Base-by-base conservation (phyloP, 2,797 vertebrate genomes). In the Enteromius treurensis region DNA sequence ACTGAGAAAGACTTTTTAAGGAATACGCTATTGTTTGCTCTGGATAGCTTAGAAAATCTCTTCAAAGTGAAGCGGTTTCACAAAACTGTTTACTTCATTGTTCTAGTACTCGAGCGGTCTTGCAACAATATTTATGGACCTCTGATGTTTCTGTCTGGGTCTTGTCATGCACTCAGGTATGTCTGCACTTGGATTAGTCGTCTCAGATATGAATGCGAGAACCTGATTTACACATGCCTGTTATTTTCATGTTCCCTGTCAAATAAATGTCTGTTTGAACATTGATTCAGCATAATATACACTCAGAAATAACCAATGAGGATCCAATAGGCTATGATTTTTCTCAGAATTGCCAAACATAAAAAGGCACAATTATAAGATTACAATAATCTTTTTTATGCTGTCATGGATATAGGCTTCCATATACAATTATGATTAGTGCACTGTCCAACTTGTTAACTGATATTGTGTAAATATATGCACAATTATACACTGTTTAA, bases 101-200 rank as follows among this genome's bases (percentile, higher is more conserved):
- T 68, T 82, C 81, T 69, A 37, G 32, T 68, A 45, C 34, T 71
- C 53, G n/a, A 83, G 40, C 0, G 7, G 13, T 62, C 40, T 69
- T 77, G 62, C 26, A 47, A 69, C 49, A 58, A 34, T 83, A 70
- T 77, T 83, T 70, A 78, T 78, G 53, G 53, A 19, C 40, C 40
- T 11, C 29, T 70, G 75, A 60, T 62, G 42, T 83, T 83, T 83
- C 34, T 67, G 19, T 64, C 75, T 71, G 75, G 75, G 40, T 78
- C 40, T 78, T 47, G 53, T 83, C 82, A 70, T 64, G 29, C 53
- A 4, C 49, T 69, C 34, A 68, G 60, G 81, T 76, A 67, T 64
- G 71, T 45, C 62, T 75, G 45, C 21, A 40, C 21, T 69, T 77
- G 47, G 40, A 47, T 58, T 67, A 49, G 51, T 40, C 47, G 51